Conservation (phyloP, 2,797 vertebrate species). For the Darevskia mixta region DNA sequence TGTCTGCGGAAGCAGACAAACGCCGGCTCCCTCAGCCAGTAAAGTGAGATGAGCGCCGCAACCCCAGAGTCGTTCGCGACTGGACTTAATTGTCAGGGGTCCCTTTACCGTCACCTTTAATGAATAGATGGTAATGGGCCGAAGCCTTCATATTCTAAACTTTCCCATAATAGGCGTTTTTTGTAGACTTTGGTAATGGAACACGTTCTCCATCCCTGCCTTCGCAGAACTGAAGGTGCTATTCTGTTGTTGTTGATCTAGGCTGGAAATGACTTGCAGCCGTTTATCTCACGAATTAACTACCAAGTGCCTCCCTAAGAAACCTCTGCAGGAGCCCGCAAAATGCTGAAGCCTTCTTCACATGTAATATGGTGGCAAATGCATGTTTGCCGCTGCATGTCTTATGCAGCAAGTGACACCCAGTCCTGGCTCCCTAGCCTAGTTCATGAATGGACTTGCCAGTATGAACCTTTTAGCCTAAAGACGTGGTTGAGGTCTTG, state of each 20-base stretch:
- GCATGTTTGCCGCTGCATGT: not conserved
- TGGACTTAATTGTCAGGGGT: too few relatives aligned
- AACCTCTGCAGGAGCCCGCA: not conserved
- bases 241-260: not conserved
- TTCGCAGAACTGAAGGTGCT: not conserved
- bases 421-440: not conserved
- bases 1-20: too few relatives aligned
- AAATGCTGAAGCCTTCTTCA: not conserved
- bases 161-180: not conserved
- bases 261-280: not conserved
- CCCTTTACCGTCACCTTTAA: not conserved
- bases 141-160: not conserved
- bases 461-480: not conserved
- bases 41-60: too few relatives aligned
- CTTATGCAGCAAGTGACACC: not conserved
- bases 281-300: not conserved
- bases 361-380: not conserved
- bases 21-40: too few relatives aligned
- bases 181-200: not conserved
- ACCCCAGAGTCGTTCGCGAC: too few relatives aligned
- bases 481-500: not conserved
- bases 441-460: not conserved
- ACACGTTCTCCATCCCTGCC: not conserved
- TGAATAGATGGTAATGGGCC: not conserved
- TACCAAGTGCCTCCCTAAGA: not conserved